A percentile compares a stretch with the other conserved stretches of the same genome.
phyloP scores from a whole-genome alignment of 2,888 invertebrate species.

The Caenorhabditis virilis region DNA sequence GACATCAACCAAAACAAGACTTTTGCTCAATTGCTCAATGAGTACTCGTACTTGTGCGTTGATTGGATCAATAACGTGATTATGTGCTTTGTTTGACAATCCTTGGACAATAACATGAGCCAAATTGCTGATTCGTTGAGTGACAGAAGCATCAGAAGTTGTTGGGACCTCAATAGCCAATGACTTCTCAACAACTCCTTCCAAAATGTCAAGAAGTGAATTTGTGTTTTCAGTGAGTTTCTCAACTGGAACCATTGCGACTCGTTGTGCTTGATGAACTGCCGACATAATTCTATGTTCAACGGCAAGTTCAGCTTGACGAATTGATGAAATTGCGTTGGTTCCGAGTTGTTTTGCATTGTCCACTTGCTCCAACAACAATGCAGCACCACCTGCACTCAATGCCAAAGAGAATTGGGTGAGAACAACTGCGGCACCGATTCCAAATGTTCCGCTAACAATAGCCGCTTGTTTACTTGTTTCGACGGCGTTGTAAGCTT shows the following conservation, averaged over 20 bases:
- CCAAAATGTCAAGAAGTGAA: slow-evolving; percentile 41
- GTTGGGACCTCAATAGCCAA: slow-evolving; percentile 26
- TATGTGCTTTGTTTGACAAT: slow-evolving; percentile 42
- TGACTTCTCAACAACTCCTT: slow-evolving; percentile 35
- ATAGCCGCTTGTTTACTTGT: slow-evolving; percentile 38
- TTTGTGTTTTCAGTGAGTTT: slow-evolving; percentile 38
- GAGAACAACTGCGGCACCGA: slow-evolving; percentile 48
- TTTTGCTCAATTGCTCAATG: slow-evolving; percentile 42
- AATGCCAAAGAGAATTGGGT: slow-evolving; percentile 45
- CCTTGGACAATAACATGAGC: slow-evolving; percentile 35
- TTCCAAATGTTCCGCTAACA: slow-evolving; percentile 40
- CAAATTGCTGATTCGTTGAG: slow-evolving; percentile 34
- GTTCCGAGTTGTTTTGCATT: slow-evolving; percentile 28
- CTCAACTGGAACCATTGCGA: slow-evolving; percentile 48
- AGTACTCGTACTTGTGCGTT: slow-evolving; percentile 34
- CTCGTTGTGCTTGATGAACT: slow-evolving; percentile 37
- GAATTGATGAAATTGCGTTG: slow-evolving; percentile 24
- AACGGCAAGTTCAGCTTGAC: slow-evolving; percentile 32
- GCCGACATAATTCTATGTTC: slow-evolving; percentile 39
- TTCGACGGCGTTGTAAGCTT: slow-evolving; percentile 25
- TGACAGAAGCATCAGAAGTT: slow-evolving; percentile 17
- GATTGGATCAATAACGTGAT: slow-evolving; percentile 45
- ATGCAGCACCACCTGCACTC: slow-evolving; percentile 41
- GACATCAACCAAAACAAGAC: slow-evolving; percentile 42
- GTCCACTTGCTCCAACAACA: slow-evolving; percentile 37